Evolutionary conservation across 2,113 vertebrate genomes (phyloP), one percentile per base, ranked within the genome.

Genomic region (Nanorana parkeri): DNA sequence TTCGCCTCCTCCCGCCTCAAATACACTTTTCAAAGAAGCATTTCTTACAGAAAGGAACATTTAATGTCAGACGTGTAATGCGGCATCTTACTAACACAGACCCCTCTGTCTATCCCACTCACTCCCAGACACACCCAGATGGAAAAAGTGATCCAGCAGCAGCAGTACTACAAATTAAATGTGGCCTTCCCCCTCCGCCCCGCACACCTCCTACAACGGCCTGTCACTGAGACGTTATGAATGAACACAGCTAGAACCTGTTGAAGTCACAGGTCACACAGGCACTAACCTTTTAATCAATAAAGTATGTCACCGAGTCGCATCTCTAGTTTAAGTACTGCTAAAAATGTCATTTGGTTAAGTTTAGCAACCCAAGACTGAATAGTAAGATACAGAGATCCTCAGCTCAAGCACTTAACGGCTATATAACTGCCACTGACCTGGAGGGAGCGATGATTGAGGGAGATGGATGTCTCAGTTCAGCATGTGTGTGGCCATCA

Each of bases 31-130:
- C 32, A 72, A 81, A 81, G 79, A 29, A 29, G 41, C 41, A 26
- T 81, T 73, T 73, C 68, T 81, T 81, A 81, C 51, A 81, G 56
- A 73, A 32, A 73, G 79, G 79, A 81, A 81, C 79, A 74, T 81
- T 81, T 81, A 74, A 81, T 66, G 69, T 74, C 68, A 74, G 69
- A 52, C 69, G 60, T 74, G 80, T 73, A 29, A 61, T 66, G 61
- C 32, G 51, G 56, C 51, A 71, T 73, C 69, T 66, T 51, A 56
- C 60, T 32, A 81, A 81, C 80, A 81, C 69, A 81, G 80, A 75
- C 80, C 80, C 69, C 69, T 81, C 80, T 81, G 80, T 81, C 80
- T 74, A 36, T 24, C 60, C 32, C 60, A 72, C 58, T 81, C 71
- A 75, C 61, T 81, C 47, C 61, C 10, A 36, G 60, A 56, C 80